phyloP scores from a whole-genome alignment of 2,888 invertebrate genomes.

The Cryptophagus acutangulus region DNA sequence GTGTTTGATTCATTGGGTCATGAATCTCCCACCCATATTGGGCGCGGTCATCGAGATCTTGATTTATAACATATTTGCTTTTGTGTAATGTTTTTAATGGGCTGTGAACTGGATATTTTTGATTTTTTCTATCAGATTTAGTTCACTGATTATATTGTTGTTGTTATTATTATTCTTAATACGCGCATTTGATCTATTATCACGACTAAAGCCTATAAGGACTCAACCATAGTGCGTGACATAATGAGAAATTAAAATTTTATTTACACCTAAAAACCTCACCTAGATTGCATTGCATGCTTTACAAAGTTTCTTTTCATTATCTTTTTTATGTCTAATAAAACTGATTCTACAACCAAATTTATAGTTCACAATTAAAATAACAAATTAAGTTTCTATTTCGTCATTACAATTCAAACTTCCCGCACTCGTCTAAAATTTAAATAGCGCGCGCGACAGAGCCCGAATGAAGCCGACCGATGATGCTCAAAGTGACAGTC shows the following conservation, averaged over 20 bases:
- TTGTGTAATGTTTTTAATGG: slow-evolving; percentile 1
- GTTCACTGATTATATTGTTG: not conserved
- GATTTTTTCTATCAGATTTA: not conserved
- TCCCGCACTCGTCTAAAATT: no score
- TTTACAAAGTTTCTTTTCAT: slow-evolving; percentile 1
- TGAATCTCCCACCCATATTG: slow-evolving; percentile 19
- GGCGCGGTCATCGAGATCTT: slow-evolving; percentile 15
- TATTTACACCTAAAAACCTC: no score
- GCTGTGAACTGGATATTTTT: not conserved
- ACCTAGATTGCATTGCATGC: no score
- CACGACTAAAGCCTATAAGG: no score
- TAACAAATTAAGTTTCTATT: no score
- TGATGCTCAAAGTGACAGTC: no score
- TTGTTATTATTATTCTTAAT: not conserved
- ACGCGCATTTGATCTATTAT: not conserved
- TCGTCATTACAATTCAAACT: no score
- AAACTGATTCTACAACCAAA: not conserved
- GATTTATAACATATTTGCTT: slow-evolving; percentile 1
- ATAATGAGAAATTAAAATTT: no score
- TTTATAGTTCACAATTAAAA: slow-evolving; percentile 1
- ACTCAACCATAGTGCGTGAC: no score
- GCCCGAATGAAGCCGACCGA: no score
- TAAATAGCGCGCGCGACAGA: no score
- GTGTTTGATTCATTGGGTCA: slow-evolving; percentile 2
- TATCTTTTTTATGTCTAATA: not conserved